Conservation (phyloP, 2,797 vertebrate species). For the Ptychadena robeensis region DNA sequence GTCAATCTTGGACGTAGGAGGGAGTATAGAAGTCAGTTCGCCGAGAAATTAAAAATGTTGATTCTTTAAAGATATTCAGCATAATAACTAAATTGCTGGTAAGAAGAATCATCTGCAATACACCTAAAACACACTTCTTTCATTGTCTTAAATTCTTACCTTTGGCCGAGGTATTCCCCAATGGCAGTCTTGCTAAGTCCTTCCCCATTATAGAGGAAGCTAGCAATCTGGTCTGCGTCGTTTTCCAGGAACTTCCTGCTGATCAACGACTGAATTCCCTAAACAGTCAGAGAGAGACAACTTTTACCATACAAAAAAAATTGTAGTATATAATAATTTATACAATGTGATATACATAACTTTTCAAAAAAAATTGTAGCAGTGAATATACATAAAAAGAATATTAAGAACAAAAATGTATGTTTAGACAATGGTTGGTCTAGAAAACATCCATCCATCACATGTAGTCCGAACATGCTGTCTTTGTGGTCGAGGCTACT, state of each 20-base stretch:
- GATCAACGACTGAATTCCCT: constrained; percentile 51
- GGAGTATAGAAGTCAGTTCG: neutral
- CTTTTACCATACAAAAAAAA: neutral
- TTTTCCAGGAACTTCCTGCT: constrained; percentile 51
- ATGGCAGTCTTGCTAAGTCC: constrained; percentile 56
- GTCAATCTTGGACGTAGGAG: neutral
- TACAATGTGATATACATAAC: neutral
- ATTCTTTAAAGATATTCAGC: neutral
- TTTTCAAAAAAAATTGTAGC: too few relatives aligned
- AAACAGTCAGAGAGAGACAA: neutral
- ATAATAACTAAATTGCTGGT: neutral
- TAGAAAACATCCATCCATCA: too few relatives aligned
- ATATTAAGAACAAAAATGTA: too few relatives aligned
- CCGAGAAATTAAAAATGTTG: neutral
- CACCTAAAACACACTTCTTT: neutral
- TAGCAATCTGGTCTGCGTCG: constrained; percentile 35
- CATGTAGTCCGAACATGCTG: too few relatives aligned
- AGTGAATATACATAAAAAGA: too few relatives aligned
- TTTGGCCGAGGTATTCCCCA: constrained; percentile 50
- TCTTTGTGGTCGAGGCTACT: too few relatives aligned
- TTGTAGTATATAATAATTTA: neutral
- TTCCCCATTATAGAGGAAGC: constrained; percentile 30
- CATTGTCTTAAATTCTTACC: constrained; percentile 25
- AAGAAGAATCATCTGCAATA: neutral
- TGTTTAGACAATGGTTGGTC: too few relatives aligned